Base-by-base conservation (phyloP, 2,797 vertebrate species). In the Pseudochirops cupreus region DNA sequence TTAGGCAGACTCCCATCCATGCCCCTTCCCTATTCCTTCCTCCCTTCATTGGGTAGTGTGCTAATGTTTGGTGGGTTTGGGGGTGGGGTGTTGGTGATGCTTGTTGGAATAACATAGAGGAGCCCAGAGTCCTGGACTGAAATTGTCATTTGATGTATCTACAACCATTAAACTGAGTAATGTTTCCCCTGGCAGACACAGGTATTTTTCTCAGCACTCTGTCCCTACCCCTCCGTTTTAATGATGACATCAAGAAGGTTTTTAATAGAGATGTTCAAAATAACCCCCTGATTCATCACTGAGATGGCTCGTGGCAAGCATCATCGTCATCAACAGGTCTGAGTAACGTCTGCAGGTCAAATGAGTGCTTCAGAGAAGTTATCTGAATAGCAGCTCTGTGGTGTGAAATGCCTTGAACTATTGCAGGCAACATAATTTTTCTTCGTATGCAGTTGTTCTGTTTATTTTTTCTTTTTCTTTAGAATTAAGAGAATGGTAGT, bases 241-340 rank as follows among this genome's bases (percentile, higher is more conserved):
- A 90, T 62, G 55, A 1, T 54, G 92, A 74, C 13, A 1, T 82
- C 39, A 50, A 82, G 46, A 82, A 46, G 74, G 74, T 46, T 82
- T 82, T 82, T 82, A 82, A 82, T n/a, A 90, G 31, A 56, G 2
- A 58, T 33, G 7, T 74, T 94, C 90, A 46, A 96, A 96, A 96
- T 90, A 94, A 31, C 50, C 55, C 10, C 3, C 28, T 52, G 29
- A 82, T 90, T 93, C 91, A 92, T 92, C 92, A 39, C 55, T 50
- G 31, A 57, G 58, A 53, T 91, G 16, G 31, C 92, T 93, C 93
- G 56, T 50, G 39, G 53, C 50, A 82, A 82, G 74, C 46, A 93
- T 74, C 24, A 9, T 59, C 74, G 90, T 82, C 56, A 9, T 92
- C 28, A 29, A 31, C 46, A 46, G 58, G 4, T 82, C 92, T 97